phyloP scores from a whole-genome alignment of 2,797 vertebrate species.

The Poecile montanus region DNA sequence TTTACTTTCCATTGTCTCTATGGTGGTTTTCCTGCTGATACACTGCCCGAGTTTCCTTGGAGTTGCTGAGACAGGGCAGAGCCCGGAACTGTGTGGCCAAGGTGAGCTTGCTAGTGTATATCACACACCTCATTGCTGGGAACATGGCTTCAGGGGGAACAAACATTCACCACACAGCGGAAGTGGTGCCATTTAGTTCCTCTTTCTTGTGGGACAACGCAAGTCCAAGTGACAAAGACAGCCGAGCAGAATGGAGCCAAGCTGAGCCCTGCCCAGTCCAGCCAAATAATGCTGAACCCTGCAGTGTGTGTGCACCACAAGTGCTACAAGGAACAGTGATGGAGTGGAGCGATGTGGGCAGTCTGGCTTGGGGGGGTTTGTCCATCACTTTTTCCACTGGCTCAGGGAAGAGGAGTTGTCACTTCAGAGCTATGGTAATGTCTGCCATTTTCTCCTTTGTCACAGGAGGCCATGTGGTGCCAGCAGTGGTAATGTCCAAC shows the following conservation, averaged over 20 bases:
- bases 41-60: fast-evolving
- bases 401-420: background rate
- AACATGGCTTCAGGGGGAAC: fast-evolving
- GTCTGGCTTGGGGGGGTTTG: background rate
- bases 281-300: background rate
- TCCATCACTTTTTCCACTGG: background rate
- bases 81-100: background rate
- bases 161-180: fast-evolving
- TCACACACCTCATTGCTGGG: background rate
- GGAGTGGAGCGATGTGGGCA: fast-evolving
- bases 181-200: fast-evolving
- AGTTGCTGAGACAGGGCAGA: too few relatives aligned
- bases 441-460: background rate
- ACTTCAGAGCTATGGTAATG: too few relatives aligned
- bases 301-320: fast-evolving
- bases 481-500: too few relatives aligned
- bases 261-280: background rate
- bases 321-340: background rate
- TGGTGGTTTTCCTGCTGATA: background rate
- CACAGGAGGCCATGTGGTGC: fast-evolving
- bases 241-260: fast-evolving
- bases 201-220: fast-evolving
- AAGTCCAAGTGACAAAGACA: background rate
- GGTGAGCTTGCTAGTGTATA: fast-evolving
- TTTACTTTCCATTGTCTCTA: fast-evolving